Base-by-base conservation (phyloP, 2,797 vertebrate species). In the Pantherophis alleghaniensis region DNA sequence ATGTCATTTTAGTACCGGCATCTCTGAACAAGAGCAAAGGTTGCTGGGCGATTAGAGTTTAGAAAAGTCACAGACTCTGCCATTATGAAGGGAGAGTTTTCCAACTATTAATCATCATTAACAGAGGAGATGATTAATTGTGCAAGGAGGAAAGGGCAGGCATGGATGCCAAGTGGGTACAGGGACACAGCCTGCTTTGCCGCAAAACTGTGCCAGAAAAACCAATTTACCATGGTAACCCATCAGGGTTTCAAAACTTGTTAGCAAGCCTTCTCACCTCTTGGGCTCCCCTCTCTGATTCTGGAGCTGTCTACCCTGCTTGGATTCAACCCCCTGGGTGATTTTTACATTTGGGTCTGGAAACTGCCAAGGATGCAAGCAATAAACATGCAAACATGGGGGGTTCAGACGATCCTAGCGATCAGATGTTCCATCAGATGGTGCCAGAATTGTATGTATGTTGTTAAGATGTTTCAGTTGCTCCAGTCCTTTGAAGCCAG, bases 111-210 rank as follows among this genome's bases (percentile, higher is more conserved):
- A 92, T 93, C 74, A 57, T 12, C 89, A 93, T 86, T 89, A 94
- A 89, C 95, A 92, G 86, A 94, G 87, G 56, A 47, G 53, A 91
- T 94, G 94, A 93, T 88, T 94, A 93, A 90, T 93, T 93, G 66
- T 92, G 74, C 3, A 3, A 47, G 3, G 12, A 69, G 24, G 32
- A 74, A 86, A 3, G 5, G 0, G 0, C 13, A 60, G 53, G 9
- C 5, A 10, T 4, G 0, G 5, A 47, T 87, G 95, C 95, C 94
- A 96, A 60, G 42, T 53, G 87, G 63, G 86, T 87, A 66, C 26
- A 11, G 86, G 61, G 87, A 91, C 91, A 5, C 90, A 89, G 91
- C 87, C 91, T 69, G 92, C 12, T 86, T 59, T 53, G 47, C 86
- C 11, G 20, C 4, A 0, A 18, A 61, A 47, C 66, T 5, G 1